Base-by-base conservation (phyloP, 2,113 vertebrate genomes). In the Podarcis raffonei region DNA sequence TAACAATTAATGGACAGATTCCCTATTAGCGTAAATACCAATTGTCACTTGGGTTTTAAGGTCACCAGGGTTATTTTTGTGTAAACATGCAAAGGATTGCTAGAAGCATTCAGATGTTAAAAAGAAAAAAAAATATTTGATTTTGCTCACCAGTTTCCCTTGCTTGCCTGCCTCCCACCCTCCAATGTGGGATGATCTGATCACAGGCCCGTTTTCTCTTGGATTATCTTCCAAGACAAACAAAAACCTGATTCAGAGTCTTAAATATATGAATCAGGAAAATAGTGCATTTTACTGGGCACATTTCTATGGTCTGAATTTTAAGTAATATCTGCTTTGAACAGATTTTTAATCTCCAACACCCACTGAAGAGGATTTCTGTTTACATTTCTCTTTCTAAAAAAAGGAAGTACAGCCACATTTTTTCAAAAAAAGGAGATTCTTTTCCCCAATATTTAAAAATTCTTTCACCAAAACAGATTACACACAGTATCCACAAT, bases 301-400 rank as follows among this genome's bases (percentile, higher is more conserved):
- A 48, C 20, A 59, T 65, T 18, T 9, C 23, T 25, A 80, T 22
- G 59, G 6, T 6, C 85, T 27, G 4, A 74, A 30, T 0, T 8
- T 35, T 66, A 75, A 37, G 23, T 9, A 37, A 57, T 20, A 59
- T 1, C 0, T 0, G 5, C 39, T 77, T 68, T 5, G 6, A 7
- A 1, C 32, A 32, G 4, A 18, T 13, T 5, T 5, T 16, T 15
- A 65, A 22, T 35, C 81, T 53, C 65, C 16, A 0, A 0, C 66
- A 82, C 66, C 2, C 71, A 37, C 22, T 85, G 35, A 22, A 1
- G 6, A 27, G 8, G 30, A 57, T 53, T 11, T 27, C 7, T 30
- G 32, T 77, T 85, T 39, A 66, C 27, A 23, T 37, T 68, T n/a
- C 37, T 78, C 53, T 53, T 22, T 37, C 1, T 66, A 25, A 6